Conservation (phyloP, 2,888 invertebrate species). For the Cremastinae sp. region DNA sequence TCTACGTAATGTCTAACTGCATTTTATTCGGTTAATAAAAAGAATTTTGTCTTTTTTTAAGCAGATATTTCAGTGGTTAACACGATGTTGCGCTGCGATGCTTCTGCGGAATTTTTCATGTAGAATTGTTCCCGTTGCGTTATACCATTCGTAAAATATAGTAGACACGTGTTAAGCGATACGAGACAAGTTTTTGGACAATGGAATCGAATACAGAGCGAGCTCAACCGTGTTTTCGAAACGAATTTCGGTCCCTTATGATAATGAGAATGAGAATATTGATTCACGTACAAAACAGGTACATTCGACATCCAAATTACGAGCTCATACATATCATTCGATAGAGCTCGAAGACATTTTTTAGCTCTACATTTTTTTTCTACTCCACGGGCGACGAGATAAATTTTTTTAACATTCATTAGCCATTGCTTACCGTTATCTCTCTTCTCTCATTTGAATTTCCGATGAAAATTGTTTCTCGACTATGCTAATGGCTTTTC, state of each 20-base stretch:
- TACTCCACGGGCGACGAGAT: background rate
- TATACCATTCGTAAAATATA: too few species aligned
- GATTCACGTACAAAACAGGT: background rate
- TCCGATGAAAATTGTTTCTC: slow-evolving; percentile 10
- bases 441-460: slow-evolving; percentile 11
- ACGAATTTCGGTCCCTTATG: too few species aligned
- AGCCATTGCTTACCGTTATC: background rate
- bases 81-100: slow-evolving; percentile 53
- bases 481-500: background rate
- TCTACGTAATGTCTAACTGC: background rate
- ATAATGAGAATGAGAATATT: too few species aligned
- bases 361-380: background rate
- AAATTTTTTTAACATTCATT: background rate
- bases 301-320: too few species aligned
- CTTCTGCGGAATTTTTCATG: slow-evolving; percentile 44
- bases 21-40: background rate
- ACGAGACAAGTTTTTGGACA: too few species aligned
- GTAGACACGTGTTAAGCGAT: too few species aligned
- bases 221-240: too few species aligned
- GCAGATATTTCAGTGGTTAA: too few species aligned
- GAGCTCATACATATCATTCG: background rate
- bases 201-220: too few species aligned
- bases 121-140: too few species aligned
- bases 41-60: slow-evolving; percentile 6
- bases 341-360: too few species aligned